Percentiles rank a stretch among this genome's conserved stretches.
Evolutionary conservation across 2,888 invertebrate species (phyloP).

Genomic region (Charanyca ferruginea): DNA sequence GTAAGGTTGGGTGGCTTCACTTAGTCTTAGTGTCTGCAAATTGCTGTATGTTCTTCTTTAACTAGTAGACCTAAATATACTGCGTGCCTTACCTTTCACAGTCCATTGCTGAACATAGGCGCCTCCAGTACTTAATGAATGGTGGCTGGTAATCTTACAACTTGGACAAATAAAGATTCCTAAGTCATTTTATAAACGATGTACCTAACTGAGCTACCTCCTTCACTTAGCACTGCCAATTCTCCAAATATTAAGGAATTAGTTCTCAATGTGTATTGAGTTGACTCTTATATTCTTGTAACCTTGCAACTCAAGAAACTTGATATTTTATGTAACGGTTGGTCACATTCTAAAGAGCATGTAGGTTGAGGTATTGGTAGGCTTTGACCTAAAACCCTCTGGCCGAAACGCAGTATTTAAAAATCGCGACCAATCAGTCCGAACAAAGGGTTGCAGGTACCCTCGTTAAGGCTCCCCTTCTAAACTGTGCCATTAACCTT

Average conservation of each 20-base stretch:
- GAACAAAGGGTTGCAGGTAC: constrained; percentile 68
- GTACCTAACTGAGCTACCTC: background rate
- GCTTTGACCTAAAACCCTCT: constrained; percentile 43
- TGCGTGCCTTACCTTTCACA: no score
- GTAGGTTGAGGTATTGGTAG: background rate
- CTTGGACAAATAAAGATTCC: background rate
- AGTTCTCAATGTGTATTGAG: background rate
- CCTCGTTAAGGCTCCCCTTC: constrained; percentile 60
- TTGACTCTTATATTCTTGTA: background rate
- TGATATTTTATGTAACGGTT: background rate
- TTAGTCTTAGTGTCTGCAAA: constrained; percentile 11
- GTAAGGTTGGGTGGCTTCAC: constrained; percentile 1
- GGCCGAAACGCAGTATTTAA: constrained; percentile 53
- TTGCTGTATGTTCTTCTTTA: constrained; percentile 9
- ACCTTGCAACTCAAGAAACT: background rate
- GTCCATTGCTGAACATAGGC: background rate
- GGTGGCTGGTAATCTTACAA: background rate
- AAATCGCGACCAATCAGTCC: constrained; percentile 69
- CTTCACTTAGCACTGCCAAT: background rate
- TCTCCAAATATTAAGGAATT: background rate
- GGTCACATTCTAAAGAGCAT: background rate
- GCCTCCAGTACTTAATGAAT: no score
- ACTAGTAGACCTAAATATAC: background rate
- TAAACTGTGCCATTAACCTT: constrained; percentile 79
- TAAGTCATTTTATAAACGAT: background rate